Base-by-base conservation (phyloP, 2,797 vertebrate species). In the Aplochiton taeniatus region DNA sequence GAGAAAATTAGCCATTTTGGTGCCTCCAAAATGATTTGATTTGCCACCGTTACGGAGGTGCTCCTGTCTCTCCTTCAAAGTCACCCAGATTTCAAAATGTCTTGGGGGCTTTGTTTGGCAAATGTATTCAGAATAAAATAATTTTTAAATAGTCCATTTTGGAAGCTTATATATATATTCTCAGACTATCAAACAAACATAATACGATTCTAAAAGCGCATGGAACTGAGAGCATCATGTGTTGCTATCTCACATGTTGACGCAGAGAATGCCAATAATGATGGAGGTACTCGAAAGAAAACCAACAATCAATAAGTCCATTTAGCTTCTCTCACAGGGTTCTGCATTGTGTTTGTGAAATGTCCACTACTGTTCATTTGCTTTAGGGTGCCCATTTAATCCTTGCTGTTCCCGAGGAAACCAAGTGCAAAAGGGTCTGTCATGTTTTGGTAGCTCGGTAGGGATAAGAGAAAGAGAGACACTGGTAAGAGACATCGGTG, bases 11-110 rank as follows among this genome's bases (percentile, higher is more conserved):
- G 81, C 66, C 74, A 45, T 49, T 78, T 78, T 75, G 77, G 69
- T 77, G 75, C 68, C 70, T 68, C 70, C 58, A 68, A 86, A 87
- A 85, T 80, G 56, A 87, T 88, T 87, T 4, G 75, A 85, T 87
- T 85, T 81, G 77, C 81, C 63, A 60, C 53, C 56, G 71, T 57
- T 72, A 78, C 75, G 77, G 82, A 76, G 81, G 69, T 73, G 75
- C 66, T 49, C 48, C 52, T 54, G 17, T 19, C 17, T 19, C 52
- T 54, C 18, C 17, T 11, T 54, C 52, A 20, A 54, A 19, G 52
- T 54, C 52, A 54, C 17, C n/a, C 50, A 16, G n/a, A n/a, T 51
- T 16, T 52, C 8, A 9, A 1, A 52, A 52, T 16, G 18, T 6
- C n/a, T n/a, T 52, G n/a, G n/a, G 50, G 50, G 50, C n/a, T 17